phyloP scores from a whole-genome alignment of 92 coral and sea anemone genomes.

The Pocillopora grandis region DNA sequence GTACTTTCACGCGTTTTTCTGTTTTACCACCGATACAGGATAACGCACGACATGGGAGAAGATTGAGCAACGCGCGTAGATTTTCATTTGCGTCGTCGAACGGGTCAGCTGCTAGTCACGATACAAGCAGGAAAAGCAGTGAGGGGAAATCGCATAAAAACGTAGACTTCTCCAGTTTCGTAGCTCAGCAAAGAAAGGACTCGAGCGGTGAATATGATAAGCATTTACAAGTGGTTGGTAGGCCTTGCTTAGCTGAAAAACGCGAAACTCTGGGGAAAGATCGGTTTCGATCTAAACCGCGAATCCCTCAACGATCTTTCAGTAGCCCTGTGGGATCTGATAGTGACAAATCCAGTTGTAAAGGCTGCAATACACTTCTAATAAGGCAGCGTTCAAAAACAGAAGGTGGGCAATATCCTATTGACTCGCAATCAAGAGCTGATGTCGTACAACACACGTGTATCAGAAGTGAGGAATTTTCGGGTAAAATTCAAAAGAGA shows the following conservation, averaged over 20 bases:
- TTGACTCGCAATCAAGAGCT: background rate
- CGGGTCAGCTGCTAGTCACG: conserved; percentile 14
- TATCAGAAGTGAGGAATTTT: background rate
- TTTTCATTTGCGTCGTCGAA: conserved; percentile 22
- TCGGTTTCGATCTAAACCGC: conserved; percentile 5
- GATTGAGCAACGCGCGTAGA: conserved; percentile 13
- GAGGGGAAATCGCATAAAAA: conserved; percentile 2
- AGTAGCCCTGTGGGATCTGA: conserved; percentile 5
- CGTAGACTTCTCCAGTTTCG: conserved; percentile 7
- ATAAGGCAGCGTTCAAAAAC: conserved; percentile 12
- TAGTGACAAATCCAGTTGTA: conserved; percentile 12
- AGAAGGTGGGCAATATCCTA: conserved; percentile 3
- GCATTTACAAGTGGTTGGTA: conserved; percentile 33
- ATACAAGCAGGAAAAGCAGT: conserved; percentile 8
- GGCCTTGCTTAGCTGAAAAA: background rate
- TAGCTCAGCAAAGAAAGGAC: conserved; percentile 14
- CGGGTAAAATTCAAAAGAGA: background rate
- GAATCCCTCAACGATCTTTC: conserved; percentile 26
- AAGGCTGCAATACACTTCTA: conserved; percentile 19
- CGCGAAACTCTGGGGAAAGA: background rate
- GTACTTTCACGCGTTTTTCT: conserved; percentile 70
- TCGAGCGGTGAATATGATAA: conserved; percentile 2
- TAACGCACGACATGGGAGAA: conserved; percentile 19
- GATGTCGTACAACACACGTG: conserved; percentile 5
- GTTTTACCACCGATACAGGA: conserved; percentile 78